These are phyloP conservation scores for Synaphobranchus kaupii DNA, from an alignment of 2,797 vertebrate genomes.

Conservation along the genomic window DNA sequence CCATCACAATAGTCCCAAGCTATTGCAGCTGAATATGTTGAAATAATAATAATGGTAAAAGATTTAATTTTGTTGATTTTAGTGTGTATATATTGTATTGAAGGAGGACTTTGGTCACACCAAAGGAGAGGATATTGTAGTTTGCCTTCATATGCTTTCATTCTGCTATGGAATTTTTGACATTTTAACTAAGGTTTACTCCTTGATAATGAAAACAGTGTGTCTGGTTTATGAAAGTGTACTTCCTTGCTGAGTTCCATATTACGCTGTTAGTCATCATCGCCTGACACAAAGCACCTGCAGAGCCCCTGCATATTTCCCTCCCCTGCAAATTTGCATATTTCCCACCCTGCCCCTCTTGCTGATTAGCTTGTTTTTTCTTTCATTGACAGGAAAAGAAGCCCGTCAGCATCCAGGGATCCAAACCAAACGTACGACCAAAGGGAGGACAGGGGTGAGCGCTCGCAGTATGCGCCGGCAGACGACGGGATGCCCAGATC, in stretches of 20 bases:
- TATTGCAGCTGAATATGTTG: neutral
- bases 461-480: slow-evolving; percentile 91
- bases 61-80: neutral
- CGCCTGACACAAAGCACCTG: neutral
- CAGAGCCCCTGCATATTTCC: neutral
- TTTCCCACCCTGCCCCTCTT: too few species aligned
- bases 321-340: too few species aligned
- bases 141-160: neutral
- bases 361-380: neutral
- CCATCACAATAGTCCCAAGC: neutral
- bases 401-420: slow-evolving; percentile 94
- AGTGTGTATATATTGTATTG: neutral
- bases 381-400: slow-evolving; percentile 84
- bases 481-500: slow-evolving; percentile 94
- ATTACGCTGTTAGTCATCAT: too few species aligned
- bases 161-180: neutral
- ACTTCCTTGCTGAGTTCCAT: too few species aligned
- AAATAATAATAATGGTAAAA: neutral
- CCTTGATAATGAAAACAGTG: neutral
- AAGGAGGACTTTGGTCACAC: neutral
- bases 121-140: neutral
- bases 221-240: neutral
- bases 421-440: slow-evolving; percentile 93
- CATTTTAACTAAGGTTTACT: neutral
- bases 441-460: slow-evolving; percentile 87